Evolutionary conservation across 1,140 invertebrate genomes (phyloP).

Genomic region (Cherax quadricarinatus): DNA sequence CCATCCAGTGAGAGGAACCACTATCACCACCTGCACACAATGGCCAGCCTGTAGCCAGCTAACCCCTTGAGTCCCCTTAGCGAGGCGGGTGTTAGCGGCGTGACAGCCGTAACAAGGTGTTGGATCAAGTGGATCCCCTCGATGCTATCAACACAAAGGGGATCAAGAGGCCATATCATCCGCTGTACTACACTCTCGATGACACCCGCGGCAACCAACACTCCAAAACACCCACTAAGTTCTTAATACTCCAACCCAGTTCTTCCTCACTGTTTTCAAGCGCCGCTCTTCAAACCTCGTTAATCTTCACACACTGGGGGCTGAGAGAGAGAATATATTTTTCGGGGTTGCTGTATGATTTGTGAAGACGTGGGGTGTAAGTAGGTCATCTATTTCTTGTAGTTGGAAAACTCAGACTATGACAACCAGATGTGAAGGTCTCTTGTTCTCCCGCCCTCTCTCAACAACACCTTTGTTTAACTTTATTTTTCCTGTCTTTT

Average conservation of each 20-base stretch:
- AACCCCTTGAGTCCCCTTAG: neutral
- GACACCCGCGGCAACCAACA: neutral
- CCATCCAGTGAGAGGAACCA: neutral
- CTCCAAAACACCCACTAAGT: neutral
- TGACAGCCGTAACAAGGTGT: slow-evolving; percentile 16
- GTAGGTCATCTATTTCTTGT: neutral
- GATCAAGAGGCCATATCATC: slow-evolving; percentile 11
- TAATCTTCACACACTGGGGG: too few species aligned
- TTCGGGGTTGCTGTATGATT: neutral
- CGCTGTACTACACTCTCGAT: neutral
- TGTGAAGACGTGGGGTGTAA: neutral
- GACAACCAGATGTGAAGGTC: neutral
- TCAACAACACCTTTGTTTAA: too few species aligned
- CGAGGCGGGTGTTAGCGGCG: neutral
- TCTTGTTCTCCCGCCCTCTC: too few species aligned
- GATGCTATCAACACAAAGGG: slow-evolving; percentile 4
- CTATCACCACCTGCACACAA: neutral
- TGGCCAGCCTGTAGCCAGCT: neutral
- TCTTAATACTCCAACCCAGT: too few species aligned
- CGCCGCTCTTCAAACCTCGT: too few species aligned
- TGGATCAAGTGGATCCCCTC: neutral
- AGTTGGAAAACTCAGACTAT: neutral
- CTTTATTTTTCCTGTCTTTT: too few species aligned
- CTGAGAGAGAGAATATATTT: neutral
- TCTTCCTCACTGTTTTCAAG: too few species aligned